Evolutionary conservation across 2,888 invertebrate genomes (phyloP).

Genomic region (Mythimna pallens): DNA sequence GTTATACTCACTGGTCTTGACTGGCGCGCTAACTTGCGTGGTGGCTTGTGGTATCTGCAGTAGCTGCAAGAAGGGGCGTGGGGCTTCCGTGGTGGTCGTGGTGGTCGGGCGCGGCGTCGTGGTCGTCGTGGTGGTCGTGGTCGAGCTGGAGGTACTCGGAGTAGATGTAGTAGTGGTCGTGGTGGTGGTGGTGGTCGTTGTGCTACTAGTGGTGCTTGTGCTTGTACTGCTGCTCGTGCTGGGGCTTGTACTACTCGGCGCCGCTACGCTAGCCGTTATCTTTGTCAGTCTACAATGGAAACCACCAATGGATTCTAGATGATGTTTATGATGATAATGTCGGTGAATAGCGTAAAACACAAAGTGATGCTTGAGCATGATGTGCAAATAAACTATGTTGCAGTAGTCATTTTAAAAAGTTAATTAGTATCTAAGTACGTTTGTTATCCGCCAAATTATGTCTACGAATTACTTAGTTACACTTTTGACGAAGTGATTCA

Average conservation of each 20-base stretch:
- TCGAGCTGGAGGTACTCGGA: slow-evolving; percentile 82
- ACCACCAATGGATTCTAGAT: slow-evolving; percentile 58
- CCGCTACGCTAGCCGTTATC: slow-evolving; percentile 75
- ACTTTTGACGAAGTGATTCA: slow-evolving; percentile 7
- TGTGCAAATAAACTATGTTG: not conserved
- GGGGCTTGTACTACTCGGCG: slow-evolving; percentile 78
- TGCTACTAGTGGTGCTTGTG: slow-evolving; percentile 81
- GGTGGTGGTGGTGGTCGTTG: slow-evolving; percentile 76
- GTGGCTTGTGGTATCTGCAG: slow-evolving; percentile 74
- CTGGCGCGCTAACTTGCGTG: slow-evolving; percentile 70
- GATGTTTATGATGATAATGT: slow-evolving; percentile 20
- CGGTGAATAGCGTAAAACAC: not conserved
- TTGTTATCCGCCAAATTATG: not conserved
- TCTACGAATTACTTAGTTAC: not conserved
- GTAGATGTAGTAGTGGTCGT: slow-evolving; percentile 82
- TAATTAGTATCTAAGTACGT: too few relatives aligned
- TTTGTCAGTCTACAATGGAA: slow-evolving; percentile 78
- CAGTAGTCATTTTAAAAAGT: too few relatives aligned
- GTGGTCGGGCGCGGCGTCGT: slow-evolving; percentile 75
- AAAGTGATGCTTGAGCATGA: not conserved
- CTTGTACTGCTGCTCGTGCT: slow-evolving; percentile 72
- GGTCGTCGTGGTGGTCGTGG: slow-evolving; percentile 78
- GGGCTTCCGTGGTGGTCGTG: slow-evolving; percentile 71
- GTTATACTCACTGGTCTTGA: slow-evolving; percentile 76
- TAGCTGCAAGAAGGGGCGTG: slow-evolving; percentile 84